Evolutionary conservation across 2,888 invertebrate species (phyloP), one percentile per base, ranked within the genome.

Genomic region (Ophion slaviceki): DNA sequence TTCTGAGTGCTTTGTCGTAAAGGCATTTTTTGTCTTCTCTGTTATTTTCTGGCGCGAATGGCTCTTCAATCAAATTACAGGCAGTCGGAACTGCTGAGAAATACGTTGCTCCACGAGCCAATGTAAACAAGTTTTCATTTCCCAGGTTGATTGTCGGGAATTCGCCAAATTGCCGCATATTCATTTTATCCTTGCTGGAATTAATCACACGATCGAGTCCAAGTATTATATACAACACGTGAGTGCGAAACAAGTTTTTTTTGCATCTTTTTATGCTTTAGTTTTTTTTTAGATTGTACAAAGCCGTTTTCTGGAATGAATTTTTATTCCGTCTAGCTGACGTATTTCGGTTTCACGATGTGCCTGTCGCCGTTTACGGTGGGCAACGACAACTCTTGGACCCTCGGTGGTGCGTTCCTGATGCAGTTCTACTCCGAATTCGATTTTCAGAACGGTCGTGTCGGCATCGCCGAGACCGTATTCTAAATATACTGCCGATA

Each of bases 81-180:
- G 53, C 11, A 17, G 17, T 2, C 53, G 53, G 3, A 66, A 82
- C 47, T 83, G 36, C 20, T 20, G n/a, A 72, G 59, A 71, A 47
- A 45, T 36, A 20, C 6, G 14, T 24, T 14, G 14, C 17, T 14
- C 0, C 5, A 61, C 17, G 10, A n/a, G 10, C 2, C 28, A 5
- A 10, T 8, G 0, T 11, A 53, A 53, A 68, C 20, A 79, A 68
- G 10, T 79, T 62, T 81, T 72, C 71, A 6, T 66, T 68, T 79
- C 68, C 2, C 87, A 95, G 94, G 95, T 97, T 61, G 94, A 95
- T 90, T 97, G 97, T 91, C 94, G 94, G 79, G 94, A 94, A 40
- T 95, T 96, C 47, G 95, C 95, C 57, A 94, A 94, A 81, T 92
- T 97, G 74, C 97, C 97, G 1, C 92, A 92, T 82, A 94, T 97